Conservation (phyloP, 2,113 vertebrate genomes). For the Natator depressus region DNA sequence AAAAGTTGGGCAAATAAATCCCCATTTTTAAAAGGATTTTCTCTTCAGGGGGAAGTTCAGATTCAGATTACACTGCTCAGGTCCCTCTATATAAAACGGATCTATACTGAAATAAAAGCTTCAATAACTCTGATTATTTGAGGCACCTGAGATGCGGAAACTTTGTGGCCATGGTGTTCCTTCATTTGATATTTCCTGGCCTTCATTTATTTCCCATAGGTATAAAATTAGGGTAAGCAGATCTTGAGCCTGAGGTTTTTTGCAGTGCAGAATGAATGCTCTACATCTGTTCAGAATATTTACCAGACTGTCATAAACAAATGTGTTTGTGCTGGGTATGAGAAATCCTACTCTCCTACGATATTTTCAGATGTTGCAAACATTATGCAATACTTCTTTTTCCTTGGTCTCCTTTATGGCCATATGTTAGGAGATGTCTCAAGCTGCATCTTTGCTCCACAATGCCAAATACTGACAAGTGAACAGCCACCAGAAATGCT, state of each 20-base stretch:
- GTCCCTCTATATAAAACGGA: neutral
- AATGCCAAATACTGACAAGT: conserved; percentile 33
- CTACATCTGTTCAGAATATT: conserved; percentile 25
- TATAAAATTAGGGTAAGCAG: neutral
- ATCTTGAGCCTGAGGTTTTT: neutral
- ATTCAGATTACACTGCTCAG: neutral
- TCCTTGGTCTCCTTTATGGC: neutral
- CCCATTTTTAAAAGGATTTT: neutral
- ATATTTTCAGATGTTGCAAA: conserved; percentile 27
- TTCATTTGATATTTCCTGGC: neutral
- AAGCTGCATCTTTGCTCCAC: neutral
- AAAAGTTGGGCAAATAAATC: neutral
- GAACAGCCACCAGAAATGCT: neutral
- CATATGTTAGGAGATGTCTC: conserved; percentile 26
- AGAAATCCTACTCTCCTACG: neutral
- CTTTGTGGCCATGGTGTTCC: accelerated
- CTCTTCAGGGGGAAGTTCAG: neutral
- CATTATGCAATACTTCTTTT: neutral
- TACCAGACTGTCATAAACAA: conserved; percentile 18
- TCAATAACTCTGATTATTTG: accelerated
- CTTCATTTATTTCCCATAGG: neutral
- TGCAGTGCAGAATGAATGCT: neutral
- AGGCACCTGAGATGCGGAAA: neutral
- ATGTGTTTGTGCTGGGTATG: neutral
- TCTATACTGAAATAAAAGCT: accelerated